Evolutionary conservation across 2,113 vertebrate genomes (phyloP), one percentile per base, ranked within the genome.

Genomic region (Eolophus roseicapilla): DNA sequence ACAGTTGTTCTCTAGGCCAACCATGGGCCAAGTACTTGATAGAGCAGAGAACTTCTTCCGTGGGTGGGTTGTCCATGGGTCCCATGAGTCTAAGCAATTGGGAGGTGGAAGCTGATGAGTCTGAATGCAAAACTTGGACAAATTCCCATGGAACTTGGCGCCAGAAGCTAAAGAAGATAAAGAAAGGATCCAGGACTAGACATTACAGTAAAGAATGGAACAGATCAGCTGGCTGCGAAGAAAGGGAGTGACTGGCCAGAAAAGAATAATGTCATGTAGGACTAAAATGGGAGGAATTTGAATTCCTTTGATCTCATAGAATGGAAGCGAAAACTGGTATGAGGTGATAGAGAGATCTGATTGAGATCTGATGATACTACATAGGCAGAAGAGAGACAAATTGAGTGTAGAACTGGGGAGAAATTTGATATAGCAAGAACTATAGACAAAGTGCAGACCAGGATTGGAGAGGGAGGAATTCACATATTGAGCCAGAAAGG

Each of bases 71-170:
- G 28, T 53, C 17, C 10, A 1, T 81, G 71, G 31, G 31, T 88
- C 9, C 29, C 16, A 10, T 57, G 53, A 62, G 10, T 55, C 49
- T 82, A 39, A 86, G 10, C 47, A 88, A 52, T 17, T 18, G 15
- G 16, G 39, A 80, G 17, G 47, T 82, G 21, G 21, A 77, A 88
- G 27, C 44, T 0, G 0, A 25, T 65, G 24, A 17, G 3, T 76
- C 89, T 88, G 52, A 82, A 47, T 37, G 8, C 11, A 53, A 28
- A 84, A 67, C 10, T 67, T 74, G n/a, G 31, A 8, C 10, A 57
- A 65, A 9, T 76, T 60, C 39, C 9, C 17, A 1, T 28, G 27
- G 44, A 91, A 65, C 7, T 77, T 94, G 37, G 31, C 10, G 39
- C 16, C 25, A 53, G 19, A 52, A 28, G 5, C 75, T 71, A 13